These are phyloP conservation scores for Heliconius himera DNA, from an alignment of 1,140 invertebrate genomes.

Conservation along the genomic window DNA sequence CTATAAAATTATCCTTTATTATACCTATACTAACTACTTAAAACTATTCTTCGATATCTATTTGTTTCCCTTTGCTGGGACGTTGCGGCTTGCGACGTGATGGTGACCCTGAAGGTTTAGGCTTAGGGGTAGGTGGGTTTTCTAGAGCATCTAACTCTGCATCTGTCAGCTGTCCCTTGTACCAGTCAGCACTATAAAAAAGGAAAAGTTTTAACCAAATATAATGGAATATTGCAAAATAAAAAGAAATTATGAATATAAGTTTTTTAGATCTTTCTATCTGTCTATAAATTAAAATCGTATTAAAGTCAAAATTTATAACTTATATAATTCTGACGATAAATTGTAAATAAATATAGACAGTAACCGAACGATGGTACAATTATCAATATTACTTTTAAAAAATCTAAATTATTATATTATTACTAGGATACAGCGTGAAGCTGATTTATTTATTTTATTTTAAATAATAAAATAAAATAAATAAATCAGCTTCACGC, in stretches of 20 bases:
- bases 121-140: slow-evolving; percentile 85
- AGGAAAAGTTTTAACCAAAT: not conserved
- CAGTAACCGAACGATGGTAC: too few species aligned
- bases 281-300: too few species aligned
- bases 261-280: too few species aligned
- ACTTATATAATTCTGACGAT: too few species aligned
- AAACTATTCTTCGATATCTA: slow-evolving; percentile 55
- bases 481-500: too few species aligned
- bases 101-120: slow-evolving; percentile 82
- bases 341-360: too few species aligned
- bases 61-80: slow-evolving; percentile 60
- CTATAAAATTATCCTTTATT: slow-evolving; percentile 45
- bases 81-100: slow-evolving; percentile 82
- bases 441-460: too few species aligned
- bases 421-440: not conserved
- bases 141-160: slow-evolving; percentile 89
- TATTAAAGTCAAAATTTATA: too few species aligned
- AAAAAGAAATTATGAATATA: too few species aligned
- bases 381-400: too few species aligned
- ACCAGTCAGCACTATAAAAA: slow-evolving; percentile 89
- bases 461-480: too few species aligned
- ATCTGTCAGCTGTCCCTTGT: slow-evolving; percentile 91
- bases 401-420: not conserved
- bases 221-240: too few species aligned
- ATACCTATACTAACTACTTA: slow-evolving; percentile 51